Evolutionary conservation across 2,113 vertebrate species (phyloP), one percentile per base, ranked within the genome.

Genomic region (Daubentonia madagascariensis): DNA sequence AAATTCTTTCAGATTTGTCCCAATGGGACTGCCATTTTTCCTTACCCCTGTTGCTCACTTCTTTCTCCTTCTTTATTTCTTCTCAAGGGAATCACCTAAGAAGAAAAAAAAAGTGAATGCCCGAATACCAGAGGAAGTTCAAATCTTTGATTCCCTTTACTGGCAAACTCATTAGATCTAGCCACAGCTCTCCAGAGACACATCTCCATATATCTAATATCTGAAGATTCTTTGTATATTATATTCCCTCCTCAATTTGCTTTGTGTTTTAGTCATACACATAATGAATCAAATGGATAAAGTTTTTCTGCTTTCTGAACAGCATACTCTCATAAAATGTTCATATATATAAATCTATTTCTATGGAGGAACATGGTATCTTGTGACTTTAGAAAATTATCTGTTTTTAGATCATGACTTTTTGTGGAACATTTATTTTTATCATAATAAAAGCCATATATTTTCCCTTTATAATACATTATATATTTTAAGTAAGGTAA

Each of bases 1-100:
- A 97, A 89, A 83, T 81, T 1, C 63, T 93, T 10, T 76, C 37
- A 94, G 35, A 81, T 89, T 91, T 68, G 5, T 93, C 92, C 72
- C 90, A 91, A 8, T 28, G 79, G 73, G 93, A 40, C 35, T 94
- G 79, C 61, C 78, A 65, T 54, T 50, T 96, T 40, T 75, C 32
- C 50, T 88, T 48, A 2, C 43, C 22, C 12, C 8, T 83, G 50
- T 48, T 97, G 96, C 16, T 97, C 86, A 91, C 28, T 89, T 95
- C 45, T 95, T 73, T 59, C 35, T 85, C 50, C 2, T 67, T 75
- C 43, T 59, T 84, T 57, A 35, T 8, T 81, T 94, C 14, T 65
- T 97, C 83, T 89, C 78, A 45, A 97, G 67, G 50, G 23, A 73
- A 88, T 57, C 45, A 59, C 54, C 28, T 35, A 57, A 76, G 16